phyloP scores from a whole-genome alignment of 2,113 vertebrate genomes.

The Megaleporinus macrocephalus region DNA sequence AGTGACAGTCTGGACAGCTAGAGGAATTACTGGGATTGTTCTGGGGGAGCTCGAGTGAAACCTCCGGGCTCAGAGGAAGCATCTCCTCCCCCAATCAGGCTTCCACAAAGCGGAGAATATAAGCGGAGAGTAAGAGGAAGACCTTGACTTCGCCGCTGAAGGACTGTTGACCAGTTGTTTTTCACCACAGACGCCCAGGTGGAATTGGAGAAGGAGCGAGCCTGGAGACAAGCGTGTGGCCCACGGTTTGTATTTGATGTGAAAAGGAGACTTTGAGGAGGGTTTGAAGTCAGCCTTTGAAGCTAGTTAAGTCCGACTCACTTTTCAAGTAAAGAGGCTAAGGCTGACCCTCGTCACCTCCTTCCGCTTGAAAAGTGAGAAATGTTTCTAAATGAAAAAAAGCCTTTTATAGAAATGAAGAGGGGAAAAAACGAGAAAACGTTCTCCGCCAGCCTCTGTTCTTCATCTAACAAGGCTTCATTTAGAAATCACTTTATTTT shows the following conservation, averaged over 20 bases:
- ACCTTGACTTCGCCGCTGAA: constrained; percentile 49
- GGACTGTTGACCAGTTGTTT: constrained; percentile 11
- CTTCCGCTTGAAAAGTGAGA: constrained; percentile 9
- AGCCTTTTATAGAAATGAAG: neutral
- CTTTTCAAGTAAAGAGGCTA: constrained; percentile 35
- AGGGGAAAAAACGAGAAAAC: neutral
- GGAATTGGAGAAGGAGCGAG: constrained; percentile 11
- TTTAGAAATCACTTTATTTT: neutral
- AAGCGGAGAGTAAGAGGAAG: constrained; percentile 53
- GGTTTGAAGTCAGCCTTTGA: constrained; percentile 49
- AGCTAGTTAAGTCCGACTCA: constrained; percentile 29
- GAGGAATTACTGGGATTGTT: constrained; percentile 65
- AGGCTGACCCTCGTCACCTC: constrained; percentile 32
- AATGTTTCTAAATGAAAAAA: constrained; percentile 32
- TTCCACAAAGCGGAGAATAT: constrained; percentile 26
- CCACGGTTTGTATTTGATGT: constrained; percentile 33
- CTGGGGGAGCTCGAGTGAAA: constrained; percentile 58
- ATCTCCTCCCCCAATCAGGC: constrained; percentile 56
- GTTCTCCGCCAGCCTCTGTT: neutral
- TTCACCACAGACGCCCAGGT: neutral
- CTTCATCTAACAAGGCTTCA: neutral
- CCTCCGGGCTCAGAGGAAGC: constrained; percentile 52
- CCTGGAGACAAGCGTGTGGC: neutral
- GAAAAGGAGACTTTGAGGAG: constrained; percentile 35
- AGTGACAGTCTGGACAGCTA: constrained; percentile 68